Conservation (phyloP, 2,797 vertebrate species). For the Picus viridis region DNA sequence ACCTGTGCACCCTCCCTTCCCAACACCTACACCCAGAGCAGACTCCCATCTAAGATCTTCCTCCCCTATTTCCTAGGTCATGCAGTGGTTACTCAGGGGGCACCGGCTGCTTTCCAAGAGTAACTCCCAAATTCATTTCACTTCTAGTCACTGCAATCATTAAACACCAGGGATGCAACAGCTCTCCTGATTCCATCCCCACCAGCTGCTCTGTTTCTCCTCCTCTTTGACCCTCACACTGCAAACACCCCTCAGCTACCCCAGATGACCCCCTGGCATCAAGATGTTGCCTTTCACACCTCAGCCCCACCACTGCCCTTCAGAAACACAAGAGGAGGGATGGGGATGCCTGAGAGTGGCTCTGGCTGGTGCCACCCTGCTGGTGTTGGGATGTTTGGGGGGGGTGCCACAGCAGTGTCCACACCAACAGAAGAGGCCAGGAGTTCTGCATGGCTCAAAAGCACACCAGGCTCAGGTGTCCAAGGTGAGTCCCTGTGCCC, state of each 20-base stretch:
- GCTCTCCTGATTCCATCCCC: neutral
- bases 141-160: neutral
- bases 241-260: neutral
- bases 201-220: neutral
- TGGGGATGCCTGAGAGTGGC: rapidly evolving
- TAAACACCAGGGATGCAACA: neutral
- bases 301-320: neutral
- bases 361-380: neutral
- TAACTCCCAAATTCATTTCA: neutral
- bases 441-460: neutral
- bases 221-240: neutral
- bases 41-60: neutral
- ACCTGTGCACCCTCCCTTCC: neutral
- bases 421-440: neutral
- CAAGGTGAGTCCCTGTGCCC: neutral
- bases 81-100: neutral
- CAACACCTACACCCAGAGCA: neutral
- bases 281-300: neutral
- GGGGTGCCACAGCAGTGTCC: neutral
- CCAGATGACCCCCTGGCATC: neutral
- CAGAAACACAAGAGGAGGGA: neutral
- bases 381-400: neutral
- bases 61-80: neutral
- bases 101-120: neutral
- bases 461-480: neutral